These are phyloP conservation scores for Habropoda laboriosa DNA, from an alignment of 1,140 invertebrate genomes.

Conservation along the genomic window DNA sequence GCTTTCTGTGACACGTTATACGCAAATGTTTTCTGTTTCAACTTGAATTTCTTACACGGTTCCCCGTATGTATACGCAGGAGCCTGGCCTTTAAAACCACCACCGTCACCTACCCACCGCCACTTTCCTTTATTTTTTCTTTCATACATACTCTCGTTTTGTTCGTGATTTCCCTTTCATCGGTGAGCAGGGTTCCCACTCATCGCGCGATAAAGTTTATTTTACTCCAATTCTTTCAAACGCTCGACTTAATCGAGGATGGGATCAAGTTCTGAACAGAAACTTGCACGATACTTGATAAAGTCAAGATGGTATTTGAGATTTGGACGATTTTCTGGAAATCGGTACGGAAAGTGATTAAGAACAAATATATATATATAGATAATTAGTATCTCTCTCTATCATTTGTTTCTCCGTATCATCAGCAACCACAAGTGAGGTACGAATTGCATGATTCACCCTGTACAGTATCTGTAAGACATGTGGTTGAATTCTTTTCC, in stretches of 20 bases:
- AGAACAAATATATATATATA: too few relatives aligned
- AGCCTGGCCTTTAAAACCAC: background rate
- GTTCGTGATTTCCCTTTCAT: background rate
- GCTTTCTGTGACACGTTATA: slow-evolving; percentile 62
- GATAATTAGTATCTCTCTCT: background rate
- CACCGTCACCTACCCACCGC: background rate
- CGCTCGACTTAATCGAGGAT: slow-evolving; percentile 32
- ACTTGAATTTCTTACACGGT: background rate
- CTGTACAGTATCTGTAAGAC: background rate
- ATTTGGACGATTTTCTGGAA: background rate
- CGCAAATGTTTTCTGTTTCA: slow-evolving; percentile 44
- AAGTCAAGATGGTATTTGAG: background rate
- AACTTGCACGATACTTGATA: slow-evolving; percentile 13
- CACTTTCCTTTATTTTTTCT: background rate
- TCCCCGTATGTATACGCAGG: background rate
- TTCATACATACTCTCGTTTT: background rate
- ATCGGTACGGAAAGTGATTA: too few relatives aligned
- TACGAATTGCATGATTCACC: slow-evolving; percentile 18
- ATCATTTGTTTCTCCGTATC: background rate
- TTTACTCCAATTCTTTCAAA: background rate
- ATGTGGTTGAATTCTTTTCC: background rate
- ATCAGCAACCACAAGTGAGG: background rate
- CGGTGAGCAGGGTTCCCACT: slow-evolving; percentile 79
- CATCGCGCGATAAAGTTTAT: slow-evolving; percentile 62
- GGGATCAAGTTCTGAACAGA: slow-evolving; percentile 33